Conservation (phyloP, 1,140 invertebrate species). For the Euglossa dilemma region DNA sequence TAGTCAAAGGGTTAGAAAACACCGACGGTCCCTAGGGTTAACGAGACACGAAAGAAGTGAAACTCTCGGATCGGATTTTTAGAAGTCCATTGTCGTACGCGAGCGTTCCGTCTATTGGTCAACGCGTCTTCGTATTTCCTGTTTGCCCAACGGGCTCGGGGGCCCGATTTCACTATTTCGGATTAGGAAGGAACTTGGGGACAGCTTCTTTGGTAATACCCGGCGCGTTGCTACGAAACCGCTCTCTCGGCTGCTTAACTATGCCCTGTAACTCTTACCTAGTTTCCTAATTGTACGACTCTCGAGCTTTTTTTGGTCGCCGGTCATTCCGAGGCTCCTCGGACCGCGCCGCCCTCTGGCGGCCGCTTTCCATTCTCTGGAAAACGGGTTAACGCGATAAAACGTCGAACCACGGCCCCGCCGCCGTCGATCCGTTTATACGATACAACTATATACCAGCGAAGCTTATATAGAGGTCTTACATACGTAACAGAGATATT, state of each 20-base stretch:
- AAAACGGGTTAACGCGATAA: slow-evolving; percentile 30
- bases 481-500: neutral
- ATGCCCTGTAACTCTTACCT: slow-evolving; percentile 34
- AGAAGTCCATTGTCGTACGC: neutral
- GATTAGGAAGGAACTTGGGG: slow-evolving; percentile 1
- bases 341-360: too few species aligned
- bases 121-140: slow-evolving; percentile 50
- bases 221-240: slow-evolving; percentile 20
- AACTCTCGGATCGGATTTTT: too few species aligned
- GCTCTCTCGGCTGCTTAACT: slow-evolving; percentile 25
- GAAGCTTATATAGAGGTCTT: neutral
- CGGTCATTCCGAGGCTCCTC: neutral
- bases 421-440: neutral
- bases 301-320: slow-evolving; percentile 43
- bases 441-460: too few species aligned
- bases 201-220: slow-evolving; percentile 55
- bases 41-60: too few species aligned
- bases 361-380: slow-evolving; percentile 2
- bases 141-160: slow-evolving; percentile 46
- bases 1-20: too few species aligned
- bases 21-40: too few species aligned
- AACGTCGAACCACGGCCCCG: neutral
- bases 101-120: slow-evolving; percentile 37
- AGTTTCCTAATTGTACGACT: slow-evolving; percentile 45
- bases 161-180: slow-evolving; percentile 60